A percentile compares a stretch with the other conserved stretches of the same genome.
Evolutionary conservation across 2,888 invertebrate species (phyloP).

Genomic region (Chymomyza caudatula): DNA sequence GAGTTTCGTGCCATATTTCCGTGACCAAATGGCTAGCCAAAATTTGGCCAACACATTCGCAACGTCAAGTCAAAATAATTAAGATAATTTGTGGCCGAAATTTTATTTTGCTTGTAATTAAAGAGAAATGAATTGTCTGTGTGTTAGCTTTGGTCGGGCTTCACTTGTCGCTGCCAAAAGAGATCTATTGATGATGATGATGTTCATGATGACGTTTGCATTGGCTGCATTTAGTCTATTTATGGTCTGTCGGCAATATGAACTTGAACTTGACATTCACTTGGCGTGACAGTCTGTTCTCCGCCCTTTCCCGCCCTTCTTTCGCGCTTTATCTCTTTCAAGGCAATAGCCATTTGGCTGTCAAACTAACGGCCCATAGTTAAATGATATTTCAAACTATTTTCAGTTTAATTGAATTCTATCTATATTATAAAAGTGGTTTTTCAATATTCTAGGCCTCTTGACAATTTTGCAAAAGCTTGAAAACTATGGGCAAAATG

Average conservation of each 20-base stretch:
- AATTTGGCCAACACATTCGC: slow-evolving; percentile 14
- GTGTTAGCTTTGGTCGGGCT: not conserved
- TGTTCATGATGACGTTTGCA: not conserved
- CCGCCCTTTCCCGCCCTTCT: not conserved
- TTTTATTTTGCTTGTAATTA: not conserved
- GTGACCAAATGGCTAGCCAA: slow-evolving; percentile 10
- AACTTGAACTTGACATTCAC: slow-evolving; percentile 61
- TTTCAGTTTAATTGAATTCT: not conserved
- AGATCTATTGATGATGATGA: slow-evolving; percentile 42
- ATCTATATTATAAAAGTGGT: not conserved
- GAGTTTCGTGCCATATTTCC: slow-evolving; percentile 20
- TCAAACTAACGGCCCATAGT: too few species aligned
- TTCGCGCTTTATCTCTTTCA: not conserved
- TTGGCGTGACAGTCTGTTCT: not conserved
- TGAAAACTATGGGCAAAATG: not conserved
- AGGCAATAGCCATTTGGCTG: not conserved
- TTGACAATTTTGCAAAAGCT: not conserved
- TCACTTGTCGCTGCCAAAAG: slow-evolving; percentile 16
- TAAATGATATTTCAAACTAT: not conserved
- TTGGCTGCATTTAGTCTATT: slow-evolving; percentile 24
- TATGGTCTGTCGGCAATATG: slow-evolving; percentile 17
- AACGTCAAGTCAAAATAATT: slow-evolving; percentile 25
- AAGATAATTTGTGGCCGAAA: slow-evolving; percentile 2
- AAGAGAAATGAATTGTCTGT: not conserved
- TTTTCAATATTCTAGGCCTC: too few species aligned